Conservation (phyloP, 2,113 vertebrate genomes). For the Saimiri boliviensis region DNA sequence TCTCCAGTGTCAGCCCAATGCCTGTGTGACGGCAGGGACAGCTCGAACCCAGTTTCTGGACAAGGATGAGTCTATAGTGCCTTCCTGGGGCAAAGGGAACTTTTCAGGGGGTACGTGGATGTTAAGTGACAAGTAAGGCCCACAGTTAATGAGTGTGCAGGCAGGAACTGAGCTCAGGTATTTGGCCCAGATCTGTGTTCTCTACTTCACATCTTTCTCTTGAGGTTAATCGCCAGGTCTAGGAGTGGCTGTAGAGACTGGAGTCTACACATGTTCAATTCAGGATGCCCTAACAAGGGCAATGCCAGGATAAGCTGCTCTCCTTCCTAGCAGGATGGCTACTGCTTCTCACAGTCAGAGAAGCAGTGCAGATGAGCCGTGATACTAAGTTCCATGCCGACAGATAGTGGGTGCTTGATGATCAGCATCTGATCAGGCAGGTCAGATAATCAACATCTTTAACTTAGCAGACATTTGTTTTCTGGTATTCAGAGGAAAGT, state of each 20-base stretch:
- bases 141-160: background rate
- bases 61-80: too few species aligned
- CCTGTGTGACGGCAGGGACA: background rate
- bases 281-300: fast-evolving
- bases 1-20: background rate
- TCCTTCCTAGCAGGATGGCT: background rate
- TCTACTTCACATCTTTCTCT: background rate
- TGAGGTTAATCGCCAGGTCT: background rate
- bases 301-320: too few species aligned
- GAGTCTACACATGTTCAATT: fast-evolving
- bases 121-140: background rate
- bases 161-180: background rate
- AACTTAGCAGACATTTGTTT: background rate
- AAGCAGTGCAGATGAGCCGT: fast-evolving
- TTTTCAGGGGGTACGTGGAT: background rate
- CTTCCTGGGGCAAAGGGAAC: background rate
- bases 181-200: background rate
- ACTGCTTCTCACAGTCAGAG: background rate
- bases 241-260: background rate
- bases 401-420: background rate
- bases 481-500: background rate
- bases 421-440: background rate
- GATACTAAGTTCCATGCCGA: background rate
- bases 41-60: background rate
- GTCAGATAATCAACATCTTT: background rate